These are phyloP conservation scores for Cyanistes caeruleus DNA, from an alignment of 2,113 vertebrate species.

Conservation along the genomic window DNA sequence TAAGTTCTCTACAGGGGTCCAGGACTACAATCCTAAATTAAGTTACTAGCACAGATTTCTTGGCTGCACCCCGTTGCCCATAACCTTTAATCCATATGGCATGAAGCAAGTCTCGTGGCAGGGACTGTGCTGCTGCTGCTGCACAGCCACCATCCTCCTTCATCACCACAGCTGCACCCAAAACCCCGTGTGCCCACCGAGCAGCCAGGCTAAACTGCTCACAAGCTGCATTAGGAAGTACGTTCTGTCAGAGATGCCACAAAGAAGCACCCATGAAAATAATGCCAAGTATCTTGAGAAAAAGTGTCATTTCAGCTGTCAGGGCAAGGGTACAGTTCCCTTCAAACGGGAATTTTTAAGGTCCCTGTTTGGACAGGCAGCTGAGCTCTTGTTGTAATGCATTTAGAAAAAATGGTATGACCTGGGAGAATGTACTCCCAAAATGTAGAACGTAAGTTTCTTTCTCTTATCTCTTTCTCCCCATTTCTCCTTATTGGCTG, in stretches of 20 bases:
- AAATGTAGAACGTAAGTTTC: too few relatives aligned
- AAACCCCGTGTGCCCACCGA: accelerated
- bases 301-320: background rate
- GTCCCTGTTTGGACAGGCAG: background rate
- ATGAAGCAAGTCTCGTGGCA: background rate
- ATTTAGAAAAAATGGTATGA: too few relatives aligned
- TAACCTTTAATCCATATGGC: background rate
- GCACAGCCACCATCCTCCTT: background rate
- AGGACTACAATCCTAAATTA: background rate
- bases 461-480: too few relatives aligned
- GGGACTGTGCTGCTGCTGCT: background rate
- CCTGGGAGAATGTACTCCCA: too few relatives aligned
- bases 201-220: background rate
- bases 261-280: background rate
- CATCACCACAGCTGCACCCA: background rate
- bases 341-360: background rate
- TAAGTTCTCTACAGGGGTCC: background rate
- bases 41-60: background rate
- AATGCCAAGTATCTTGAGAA: background rate
- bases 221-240: background rate
- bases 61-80: background rate
- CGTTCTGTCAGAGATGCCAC: background rate
- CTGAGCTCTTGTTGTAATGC: background rate
- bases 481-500: too few relatives aligned
- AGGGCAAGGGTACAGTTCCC: background rate